A percentile compares a stretch with the other conserved stretches of the same genome.
These are phyloP conservation scores for Barypeithes pellucidus DNA, from an alignment of 2,888 invertebrate species.

Conservation along the genomic window DNA sequence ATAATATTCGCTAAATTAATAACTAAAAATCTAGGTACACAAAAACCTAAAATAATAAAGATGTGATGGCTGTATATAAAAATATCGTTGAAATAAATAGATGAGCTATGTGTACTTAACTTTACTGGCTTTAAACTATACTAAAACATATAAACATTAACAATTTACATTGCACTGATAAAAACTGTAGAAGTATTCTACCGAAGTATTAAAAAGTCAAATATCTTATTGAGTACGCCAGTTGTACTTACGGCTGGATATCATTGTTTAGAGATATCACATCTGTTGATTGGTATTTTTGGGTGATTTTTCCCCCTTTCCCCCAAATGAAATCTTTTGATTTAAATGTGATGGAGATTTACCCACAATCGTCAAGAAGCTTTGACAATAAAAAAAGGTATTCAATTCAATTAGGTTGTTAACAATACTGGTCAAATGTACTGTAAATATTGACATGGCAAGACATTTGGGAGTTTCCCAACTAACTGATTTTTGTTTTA, in stretches of 20 bases:
- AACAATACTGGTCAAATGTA: constrained; percentile 24
- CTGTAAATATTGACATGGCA: constrained; percentile 5
- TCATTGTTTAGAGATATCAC: too few species aligned
- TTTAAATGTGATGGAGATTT: too few species aligned
- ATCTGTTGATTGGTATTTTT: too few species aligned
- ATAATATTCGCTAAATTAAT: constrained; percentile 30
- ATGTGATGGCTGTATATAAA: constrained; percentile 42
- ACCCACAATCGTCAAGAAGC: too few species aligned
- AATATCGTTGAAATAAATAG: constrained; percentile 55
- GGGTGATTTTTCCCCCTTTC: not conserved
- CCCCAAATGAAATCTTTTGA: too few species aligned
- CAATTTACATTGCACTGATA: constrained; percentile 68
- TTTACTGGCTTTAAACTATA: constrained; percentile 70
- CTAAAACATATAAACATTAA: constrained; percentile 72
- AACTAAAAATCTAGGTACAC: constrained; percentile 44
- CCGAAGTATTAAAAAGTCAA: constrained; percentile 50
- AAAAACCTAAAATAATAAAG: constrained; percentile 45
- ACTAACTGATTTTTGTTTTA: not conserved
- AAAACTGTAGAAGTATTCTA: not conserved
- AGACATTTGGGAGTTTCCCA: not conserved
- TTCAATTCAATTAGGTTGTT: too few species aligned
- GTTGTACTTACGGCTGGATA: too few species aligned
- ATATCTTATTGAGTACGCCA: too few species aligned
- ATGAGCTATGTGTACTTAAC: constrained; percentile 59
- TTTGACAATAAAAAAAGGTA: too few species aligned